Percentiles rank a stretch among this genome's conserved stretches.
phyloP scores from a whole-genome alignment of 2,797 vertebrate genomes.

The Echeneis naucrates region DNA sequence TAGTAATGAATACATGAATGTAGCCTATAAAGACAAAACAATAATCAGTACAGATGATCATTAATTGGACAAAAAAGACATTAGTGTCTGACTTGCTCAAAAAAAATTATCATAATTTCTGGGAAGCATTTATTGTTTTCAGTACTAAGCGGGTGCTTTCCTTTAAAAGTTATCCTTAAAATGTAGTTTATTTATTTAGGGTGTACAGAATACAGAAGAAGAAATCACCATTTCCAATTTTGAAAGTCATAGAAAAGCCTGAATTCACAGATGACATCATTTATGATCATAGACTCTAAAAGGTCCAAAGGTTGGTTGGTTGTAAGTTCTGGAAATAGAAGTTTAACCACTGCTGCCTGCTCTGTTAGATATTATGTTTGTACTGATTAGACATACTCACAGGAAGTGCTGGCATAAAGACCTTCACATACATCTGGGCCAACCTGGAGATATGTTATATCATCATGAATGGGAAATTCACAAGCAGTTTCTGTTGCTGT shows the following conservation, averaged over 20 bases:
- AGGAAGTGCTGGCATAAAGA: constrained; percentile 93
- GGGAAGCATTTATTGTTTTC: not conserved
- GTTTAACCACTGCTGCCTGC: too few species aligned
- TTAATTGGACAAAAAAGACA: not conserved
- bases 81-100: not conserved
- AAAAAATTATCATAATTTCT: not conserved
- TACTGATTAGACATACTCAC: constrained; percentile 82
- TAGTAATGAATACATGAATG: constrained; percentile 77
- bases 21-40: constrained; percentile 68
- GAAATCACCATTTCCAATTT: not conserved
- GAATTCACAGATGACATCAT: not conserved
- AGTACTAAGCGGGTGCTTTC: too few species aligned
- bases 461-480: not conserved
- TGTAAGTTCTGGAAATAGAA: too few species aligned
- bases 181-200: too few species aligned
- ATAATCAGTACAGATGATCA: not conserved
- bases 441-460: constrained; percentile 78
- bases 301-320: too few species aligned
- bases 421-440: constrained; percentile 91
- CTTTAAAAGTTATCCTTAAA: too few species aligned
- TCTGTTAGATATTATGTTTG: not conserved
- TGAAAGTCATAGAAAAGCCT: not conserved
- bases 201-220: not conserved
- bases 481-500: too few species aligned
- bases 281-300: not conserved